Base-by-base conservation (phyloP, 2,113 vertebrate genomes). In the Sardina pilchardus region DNA sequence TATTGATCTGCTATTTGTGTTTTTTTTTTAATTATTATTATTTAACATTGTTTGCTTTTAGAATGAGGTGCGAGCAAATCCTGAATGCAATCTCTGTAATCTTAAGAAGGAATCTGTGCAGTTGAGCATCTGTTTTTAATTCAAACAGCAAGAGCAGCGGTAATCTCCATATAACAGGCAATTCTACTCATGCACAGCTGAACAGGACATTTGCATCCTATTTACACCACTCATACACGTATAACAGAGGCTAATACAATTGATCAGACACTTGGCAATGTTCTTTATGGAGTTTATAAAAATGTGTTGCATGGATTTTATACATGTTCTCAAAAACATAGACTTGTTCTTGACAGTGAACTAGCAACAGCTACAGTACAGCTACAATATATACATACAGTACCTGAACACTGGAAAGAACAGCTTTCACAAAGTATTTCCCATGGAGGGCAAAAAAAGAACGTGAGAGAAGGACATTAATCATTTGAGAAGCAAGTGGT, bases 321-420 rank as follows among this genome's bases (percentile, higher is more conserved):
- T 78, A 78, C 63, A 67, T 30, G 9, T 67, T 67, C 63, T 67
- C 63, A 30, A 30, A 63, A 63, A 67, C n/a, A 30, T 30, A 67
- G 30, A 30, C 63, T 67, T 67, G n/a, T 30, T 9, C n/a, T 67
- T 67, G 63, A 67, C 63, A 30, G n/a, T 12, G 63, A 67, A 78
- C 36, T 2, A 34, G 3, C 71, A 30, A 71, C 56, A n/a, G 56
- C 56, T 71, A 78, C 71, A 78, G 71, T n/a, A n/a, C n/a, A 78
- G 30, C 39, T 78, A 36, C 30, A 36, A 78, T 78, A 78, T 78
- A 78, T 36, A 78, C 71, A 78, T 78, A n/a, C n/a, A n/a, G n/a
- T n/a, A 36, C 71, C 34, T 78, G 71, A 78, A 78, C 12, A 78
- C 71, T 36, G 71, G 71, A 78, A 39, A 39, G 9, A 78, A 78